Percentiles rank a stretch among this genome's conserved stretches.
Evolutionary conservation across 2,888 invertebrate genomes (phyloP).

Genomic region (Cephus pygmeus): DNA sequence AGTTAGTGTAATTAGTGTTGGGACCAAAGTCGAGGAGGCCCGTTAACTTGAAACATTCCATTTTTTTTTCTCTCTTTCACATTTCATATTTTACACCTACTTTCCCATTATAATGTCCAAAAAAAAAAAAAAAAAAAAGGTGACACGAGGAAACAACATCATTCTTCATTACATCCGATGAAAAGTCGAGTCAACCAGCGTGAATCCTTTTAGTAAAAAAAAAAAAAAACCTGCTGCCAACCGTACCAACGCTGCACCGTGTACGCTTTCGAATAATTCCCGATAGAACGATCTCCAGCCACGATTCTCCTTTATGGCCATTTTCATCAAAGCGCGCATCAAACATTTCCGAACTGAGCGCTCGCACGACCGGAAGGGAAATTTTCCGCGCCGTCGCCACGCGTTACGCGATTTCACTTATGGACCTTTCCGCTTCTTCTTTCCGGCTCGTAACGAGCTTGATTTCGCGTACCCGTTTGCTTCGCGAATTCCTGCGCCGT

Average conservation of each 20-base stretch:
- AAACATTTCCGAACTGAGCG: not conserved
- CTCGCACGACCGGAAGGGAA: conserved; percentile 53
- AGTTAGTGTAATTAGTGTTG: conserved; percentile 42
- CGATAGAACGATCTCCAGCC: not conserved
- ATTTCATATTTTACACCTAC: not conserved
- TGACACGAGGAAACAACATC: not conserved
- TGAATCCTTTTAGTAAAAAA: not conserved
- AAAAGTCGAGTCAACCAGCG: not conserved
- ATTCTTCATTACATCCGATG: not conserved
- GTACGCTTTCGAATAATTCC: not conserved
- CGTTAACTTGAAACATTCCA: not conserved
- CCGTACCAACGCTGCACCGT: not conserved
- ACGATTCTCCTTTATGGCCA: not conserved
- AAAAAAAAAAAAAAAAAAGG: not conserved
- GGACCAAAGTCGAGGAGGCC: not conserved
- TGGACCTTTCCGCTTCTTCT: conserved; percentile 30
- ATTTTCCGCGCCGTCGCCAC: conserved; percentile 53
- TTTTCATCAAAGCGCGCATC: not conserved
- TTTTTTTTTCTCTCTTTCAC: not conserved
- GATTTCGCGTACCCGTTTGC: conserved; percentile 4
- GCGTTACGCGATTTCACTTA: conserved; percentile 17
- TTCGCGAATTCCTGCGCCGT: conserved; percentile 24
- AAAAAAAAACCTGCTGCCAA: not conserved
- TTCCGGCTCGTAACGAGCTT: conserved; percentile 5
- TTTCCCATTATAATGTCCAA: not conserved